phyloP scores from a whole-genome alignment of 2,113 vertebrate genomes.

The Protobothrops flavoviridis region DNA sequence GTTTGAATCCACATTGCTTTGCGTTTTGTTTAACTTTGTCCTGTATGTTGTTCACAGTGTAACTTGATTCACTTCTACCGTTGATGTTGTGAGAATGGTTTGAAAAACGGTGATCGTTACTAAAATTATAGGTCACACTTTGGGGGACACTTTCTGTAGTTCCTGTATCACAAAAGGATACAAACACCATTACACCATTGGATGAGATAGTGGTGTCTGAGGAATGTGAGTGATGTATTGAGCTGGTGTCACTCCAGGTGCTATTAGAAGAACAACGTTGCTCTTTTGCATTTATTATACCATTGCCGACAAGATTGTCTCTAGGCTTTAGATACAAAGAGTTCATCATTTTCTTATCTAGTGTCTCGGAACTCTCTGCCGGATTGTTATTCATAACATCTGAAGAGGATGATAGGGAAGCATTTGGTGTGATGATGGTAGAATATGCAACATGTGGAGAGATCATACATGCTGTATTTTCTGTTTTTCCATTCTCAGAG shows the following conservation, averaged over 20 bases:
- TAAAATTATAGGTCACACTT: slow-evolving; percentile 52
- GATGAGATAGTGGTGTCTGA: slow-evolving; percentile 58
- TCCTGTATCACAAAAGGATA: slow-evolving; percentile 61
- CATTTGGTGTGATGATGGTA: slow-evolving; percentile 88
- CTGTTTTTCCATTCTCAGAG: slow-evolving; percentile 66
- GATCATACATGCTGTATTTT: slow-evolving; percentile 78
- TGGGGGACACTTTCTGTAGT: slow-evolving; percentile 70
- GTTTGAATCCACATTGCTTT: slow-evolving; percentile 80
- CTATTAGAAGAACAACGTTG: slow-evolving; percentile 58
- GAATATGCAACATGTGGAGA: slow-evolving; percentile 88
- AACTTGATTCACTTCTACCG: slow-evolving; percentile 76
- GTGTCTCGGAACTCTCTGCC: slow-evolving; percentile 62
- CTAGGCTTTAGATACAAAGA: slow-evolving; percentile 65
- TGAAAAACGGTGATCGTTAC: slow-evolving; percentile 51
- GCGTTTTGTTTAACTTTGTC: slow-evolving; percentile 63
- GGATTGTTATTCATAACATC: slow-evolving; percentile 84
- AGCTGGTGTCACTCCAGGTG: slow-evolving; percentile 67
- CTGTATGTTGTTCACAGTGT: slow-evolving; percentile 71
- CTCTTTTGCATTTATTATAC: slow-evolving; percentile 51
- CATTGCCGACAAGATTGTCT: slow-evolving; percentile 55
- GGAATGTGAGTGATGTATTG: slow-evolving; percentile 58
- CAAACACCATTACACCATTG: slow-evolving; percentile 61
- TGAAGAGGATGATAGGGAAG: slow-evolving; percentile 81
- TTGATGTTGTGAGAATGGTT: slow-evolving; percentile 63
- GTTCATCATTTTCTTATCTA: slow-evolving; percentile 59